phyloP scores from a whole-genome alignment of 2,797 vertebrate species.

The Vultur gryphus region DNA sequence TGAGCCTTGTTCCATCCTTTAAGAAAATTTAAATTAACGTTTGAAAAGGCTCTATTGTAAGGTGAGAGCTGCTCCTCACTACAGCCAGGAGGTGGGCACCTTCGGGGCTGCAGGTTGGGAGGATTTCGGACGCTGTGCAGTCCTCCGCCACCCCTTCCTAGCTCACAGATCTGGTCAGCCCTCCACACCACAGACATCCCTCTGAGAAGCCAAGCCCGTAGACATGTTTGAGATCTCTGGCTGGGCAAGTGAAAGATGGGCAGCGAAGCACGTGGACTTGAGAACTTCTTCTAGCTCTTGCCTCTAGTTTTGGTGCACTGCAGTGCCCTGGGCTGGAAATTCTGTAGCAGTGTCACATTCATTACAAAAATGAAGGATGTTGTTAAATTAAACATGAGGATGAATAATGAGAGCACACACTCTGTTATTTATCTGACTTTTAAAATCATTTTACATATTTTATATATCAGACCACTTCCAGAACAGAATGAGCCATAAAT shows the following conservation, averaged over 20 bases:
- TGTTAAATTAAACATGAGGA: constrained; percentile 38
- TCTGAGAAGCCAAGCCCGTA: background rate
- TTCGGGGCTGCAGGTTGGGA: background rate
- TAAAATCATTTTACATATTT: constrained; percentile 40
- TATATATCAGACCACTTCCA: constrained; percentile 6
- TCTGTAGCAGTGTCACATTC: background rate
- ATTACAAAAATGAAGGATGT: constrained; percentile 18
- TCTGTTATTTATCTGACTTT: constrained; percentile 49
- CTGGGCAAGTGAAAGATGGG: background rate
- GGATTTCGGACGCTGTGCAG: background rate
- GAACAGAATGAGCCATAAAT: background rate
- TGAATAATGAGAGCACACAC: background rate
- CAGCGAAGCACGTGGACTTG: background rate
- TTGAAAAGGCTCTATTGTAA: background rate
- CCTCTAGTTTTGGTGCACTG: background rate
- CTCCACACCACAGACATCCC: accelerated
- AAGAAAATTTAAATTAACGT: background rate
- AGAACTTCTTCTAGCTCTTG: background rate
- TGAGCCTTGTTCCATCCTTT: background rate
- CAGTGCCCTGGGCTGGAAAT: background rate
- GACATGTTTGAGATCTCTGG: background rate
- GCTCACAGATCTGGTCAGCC: background rate
- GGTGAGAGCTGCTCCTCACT: background rate
- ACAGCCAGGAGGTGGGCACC: background rate
- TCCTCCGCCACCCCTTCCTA: background rate